Evolutionary conservation across 2,113 vertebrate genomes (phyloP), one percentile per base, ranked within the genome.

Genomic region (Phaethornis superciliosus): DNA sequence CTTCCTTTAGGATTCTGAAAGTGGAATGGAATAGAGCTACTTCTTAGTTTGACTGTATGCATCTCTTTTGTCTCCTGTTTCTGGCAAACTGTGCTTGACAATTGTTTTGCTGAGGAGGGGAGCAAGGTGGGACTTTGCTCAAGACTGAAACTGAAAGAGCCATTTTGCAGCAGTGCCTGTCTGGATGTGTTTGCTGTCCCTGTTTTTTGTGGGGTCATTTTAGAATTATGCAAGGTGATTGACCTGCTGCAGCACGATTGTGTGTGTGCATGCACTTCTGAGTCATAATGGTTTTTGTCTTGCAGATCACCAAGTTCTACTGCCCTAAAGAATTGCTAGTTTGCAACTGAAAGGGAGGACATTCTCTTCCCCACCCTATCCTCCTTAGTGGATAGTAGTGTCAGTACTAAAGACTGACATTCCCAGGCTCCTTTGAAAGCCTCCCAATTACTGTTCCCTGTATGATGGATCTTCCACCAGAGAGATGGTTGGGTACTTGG

Each of bases 401-500:
- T 40, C 40, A 40, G 40, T 12, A 60, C 9, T 33, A 35, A 56
- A 69, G 60, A 33, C 20, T 67, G 12, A 15, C 23, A 5, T 44
- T 84, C 13, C 30, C 4, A 47, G 52, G 37, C 7, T 74, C 20
- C 21, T 74, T 52, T 55, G 35, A 58, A 83, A 84, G 19, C 37
- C 15, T 82, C 10, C 9, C 24, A 63, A 0, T 52, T 88, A 54
- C 27, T 72, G 12, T 49, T 79, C 0, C 1, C 1, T 7, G 13
- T 64, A 9, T 42, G 40, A 60, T 37, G 22, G n/a, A 30, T 40
- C 35, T 74, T 89, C 55, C 12, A 37, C 15, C 13, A 54, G 35
- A 60, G 16, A 32, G 18, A 9, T 35, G 24, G 33, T 15, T 77
- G 30, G 20, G 27, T 71, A 82, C 15, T 68, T 75, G 33, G 19